A percentile compares a stretch with the other conserved stretches of the same genome.
Evolutionary conservation across 2,888 invertebrate genomes (phyloP).

Genomic region (Agonopterix alstromeriana): DNA sequence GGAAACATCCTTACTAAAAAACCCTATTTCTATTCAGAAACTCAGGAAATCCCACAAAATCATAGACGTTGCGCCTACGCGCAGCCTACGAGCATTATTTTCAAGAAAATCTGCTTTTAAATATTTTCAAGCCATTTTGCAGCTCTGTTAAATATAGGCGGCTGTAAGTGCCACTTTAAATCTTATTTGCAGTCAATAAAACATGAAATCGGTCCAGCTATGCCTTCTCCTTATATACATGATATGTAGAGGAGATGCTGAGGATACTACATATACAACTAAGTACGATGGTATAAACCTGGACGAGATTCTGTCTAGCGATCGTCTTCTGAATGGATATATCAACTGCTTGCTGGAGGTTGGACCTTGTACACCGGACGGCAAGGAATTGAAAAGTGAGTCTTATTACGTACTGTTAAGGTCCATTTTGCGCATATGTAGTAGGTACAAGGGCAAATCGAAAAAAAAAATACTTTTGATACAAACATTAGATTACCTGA

Average conservation of each 20-base stretch:
- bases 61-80: no score
- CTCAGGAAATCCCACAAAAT: no score
- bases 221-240: background rate
- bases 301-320: constrained; percentile 81
- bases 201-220: background rate
- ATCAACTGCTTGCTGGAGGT: constrained; percentile 81
- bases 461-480: no score
- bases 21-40: no score
- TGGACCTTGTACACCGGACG: constrained; percentile 84
- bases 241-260: background rate
- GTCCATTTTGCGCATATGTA: no score
- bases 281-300: constrained; percentile 85
- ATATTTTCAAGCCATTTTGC: no score
- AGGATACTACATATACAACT: constrained; percentile 71
- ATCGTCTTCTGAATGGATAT: constrained; percentile 82
- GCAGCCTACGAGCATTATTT: no score
- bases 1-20: no score
- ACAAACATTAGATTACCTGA: no score
- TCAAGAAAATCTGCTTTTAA: no score
- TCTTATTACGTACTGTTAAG: background rate
- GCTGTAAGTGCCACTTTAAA: background rate
- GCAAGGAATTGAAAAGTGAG: constrained; percentile 82
- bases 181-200: background rate
- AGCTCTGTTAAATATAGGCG: no score
- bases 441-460: no score